phyloP scores from a whole-genome alignment of 1,140 invertebrate genomes.

The Parasteatoda tepidariorum region DNA sequence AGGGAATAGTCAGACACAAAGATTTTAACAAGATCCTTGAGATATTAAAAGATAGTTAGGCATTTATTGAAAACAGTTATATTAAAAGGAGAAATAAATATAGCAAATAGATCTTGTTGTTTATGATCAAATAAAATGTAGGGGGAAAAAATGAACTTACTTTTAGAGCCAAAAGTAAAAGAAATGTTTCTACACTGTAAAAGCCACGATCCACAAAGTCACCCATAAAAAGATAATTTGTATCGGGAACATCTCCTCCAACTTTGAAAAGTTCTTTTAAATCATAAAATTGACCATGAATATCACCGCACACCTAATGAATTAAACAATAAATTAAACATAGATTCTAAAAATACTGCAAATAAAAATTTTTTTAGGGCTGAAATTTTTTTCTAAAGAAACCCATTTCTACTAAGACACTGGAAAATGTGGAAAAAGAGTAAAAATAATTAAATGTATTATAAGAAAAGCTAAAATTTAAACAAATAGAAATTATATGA shows the following conservation, averaged over 20 bases:
- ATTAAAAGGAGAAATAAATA: too few relatives aligned
- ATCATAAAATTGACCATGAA: constrained; percentile 99
- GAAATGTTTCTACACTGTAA: constrained; percentile 99
- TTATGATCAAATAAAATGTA: too few relatives aligned
- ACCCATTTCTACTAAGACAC: not conserved
- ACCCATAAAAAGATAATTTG: constrained; percentile 99
- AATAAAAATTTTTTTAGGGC: not conserved
- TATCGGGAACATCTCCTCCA: constrained; percentile 98
- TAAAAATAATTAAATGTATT: not conserved
- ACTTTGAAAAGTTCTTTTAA: constrained; percentile 98
- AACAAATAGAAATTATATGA: too few relatives aligned
- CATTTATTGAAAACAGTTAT: too few relatives aligned
- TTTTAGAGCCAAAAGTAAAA: constrained; percentile 95
- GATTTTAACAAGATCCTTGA: too few relatives aligned
- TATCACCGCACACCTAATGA: constrained; percentile 91
- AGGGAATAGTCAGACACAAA: too few relatives aligned
- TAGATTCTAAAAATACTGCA: not conserved
- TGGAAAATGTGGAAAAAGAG: not conserved
- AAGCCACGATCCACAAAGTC: constrained; percentile 99
- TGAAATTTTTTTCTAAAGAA: not conserved
- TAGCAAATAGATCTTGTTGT: too few relatives aligned
- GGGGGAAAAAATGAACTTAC: constrained; percentile 72
- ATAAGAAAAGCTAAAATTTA: too few relatives aligned
- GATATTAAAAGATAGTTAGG: too few relatives aligned
- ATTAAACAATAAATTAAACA: too few relatives aligned